Evolutionary conservation across 2,888 invertebrate genomes (phyloP).

Genomic region (Athalia circularis): DNA sequence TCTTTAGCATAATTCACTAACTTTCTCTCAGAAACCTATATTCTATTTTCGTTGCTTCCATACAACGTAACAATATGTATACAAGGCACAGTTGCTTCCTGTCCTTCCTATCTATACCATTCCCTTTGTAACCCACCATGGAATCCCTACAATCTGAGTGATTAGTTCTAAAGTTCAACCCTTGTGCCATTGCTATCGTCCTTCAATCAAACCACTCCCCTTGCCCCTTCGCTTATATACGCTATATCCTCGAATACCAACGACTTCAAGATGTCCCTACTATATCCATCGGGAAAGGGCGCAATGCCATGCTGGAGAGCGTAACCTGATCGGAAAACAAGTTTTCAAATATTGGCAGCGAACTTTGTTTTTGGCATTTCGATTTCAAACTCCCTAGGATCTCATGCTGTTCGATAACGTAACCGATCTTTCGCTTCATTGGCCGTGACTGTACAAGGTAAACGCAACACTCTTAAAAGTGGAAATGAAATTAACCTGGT

Average conservation of each 20-base stretch:
- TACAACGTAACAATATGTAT: slow-evolving; percentile 18
- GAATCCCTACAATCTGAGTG: slow-evolving; percentile 47
- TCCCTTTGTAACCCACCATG: slow-evolving; percentile 35
- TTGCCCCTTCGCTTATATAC: not conserved
- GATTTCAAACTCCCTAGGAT: slow-evolving; percentile 16
- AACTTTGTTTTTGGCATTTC: slow-evolving; percentile 37
- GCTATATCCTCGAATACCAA: slow-evolving; percentile 13
- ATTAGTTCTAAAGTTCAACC: slow-evolving; percentile 48
- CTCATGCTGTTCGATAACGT: slow-evolving; percentile 17
- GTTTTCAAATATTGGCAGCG: slow-evolving; percentile 37
- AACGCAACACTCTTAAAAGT: not conserved
- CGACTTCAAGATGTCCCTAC: slow-evolving; percentile 17
- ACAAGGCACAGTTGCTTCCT: slow-evolving; percentile 45
- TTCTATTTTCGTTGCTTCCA: too few species aligned
- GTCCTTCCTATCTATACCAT: slow-evolving; percentile 43
- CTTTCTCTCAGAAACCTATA: too few species aligned
- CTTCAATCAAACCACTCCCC: slow-evolving; percentile 41
- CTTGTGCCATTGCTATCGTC: slow-evolving; percentile 31
- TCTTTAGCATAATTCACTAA: too few species aligned
- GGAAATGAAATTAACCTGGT: not conserved
- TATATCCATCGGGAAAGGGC: slow-evolving; percentile 8
- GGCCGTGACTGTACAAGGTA: not conserved
- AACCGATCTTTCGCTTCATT: not conserved
- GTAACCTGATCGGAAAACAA: slow-evolving; percentile 27
- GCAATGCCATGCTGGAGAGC: slow-evolving; percentile 4